These are phyloP conservation scores for Zoroaster sp. DNA, from an alignment of 53 echinoderm and acorn worm genomes.

Conservation along the genomic window DNA sequence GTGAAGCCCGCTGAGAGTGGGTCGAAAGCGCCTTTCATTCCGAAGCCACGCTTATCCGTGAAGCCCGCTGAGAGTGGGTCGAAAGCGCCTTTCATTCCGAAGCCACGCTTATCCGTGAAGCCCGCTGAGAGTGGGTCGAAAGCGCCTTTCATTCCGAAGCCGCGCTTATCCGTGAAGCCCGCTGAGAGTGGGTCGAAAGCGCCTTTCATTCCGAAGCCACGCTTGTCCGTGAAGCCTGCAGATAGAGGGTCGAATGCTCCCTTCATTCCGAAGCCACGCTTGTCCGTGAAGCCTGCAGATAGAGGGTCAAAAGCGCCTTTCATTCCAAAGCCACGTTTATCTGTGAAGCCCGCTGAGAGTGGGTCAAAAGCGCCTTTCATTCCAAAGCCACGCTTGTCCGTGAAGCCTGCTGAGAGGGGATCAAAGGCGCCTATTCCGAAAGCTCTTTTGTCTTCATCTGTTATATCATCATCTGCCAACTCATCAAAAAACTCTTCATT, in stretches of 20 bases:
- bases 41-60: conserved; percentile 15
- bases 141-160: not conserved
- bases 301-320: conserved; percentile 26
- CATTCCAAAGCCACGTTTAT: conserved; percentile 11
- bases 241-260: conserved; percentile 33
- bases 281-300: conserved; percentile 34
- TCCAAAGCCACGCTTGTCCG: conserved; percentile 34
- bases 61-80: conserved; percentile 37
- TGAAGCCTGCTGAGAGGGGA: conserved; percentile 44
- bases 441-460: not conserved
- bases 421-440: conserved; percentile 24
- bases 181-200: conserved; percentile 20
- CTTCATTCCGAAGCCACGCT: not conserved
- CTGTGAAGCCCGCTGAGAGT: conserved; percentile 15
- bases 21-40: not conserved
- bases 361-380: conserved; percentile 11
- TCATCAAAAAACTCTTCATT: not conserved
- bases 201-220: not conserved
- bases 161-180: conserved; percentile 18
- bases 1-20: conserved; percentile 44
- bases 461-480: not conserved
- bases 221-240: conserved; percentile 35
- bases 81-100: not conserved
- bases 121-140: conserved; percentile 28
- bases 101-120: not conserved